A percentile compares a stretch with the other conserved stretches of the same genome.
Conservation (phyloP, 30 jellyfish, hydroid and myxozoan species). For the Phacellophora camtschatica region DNA sequence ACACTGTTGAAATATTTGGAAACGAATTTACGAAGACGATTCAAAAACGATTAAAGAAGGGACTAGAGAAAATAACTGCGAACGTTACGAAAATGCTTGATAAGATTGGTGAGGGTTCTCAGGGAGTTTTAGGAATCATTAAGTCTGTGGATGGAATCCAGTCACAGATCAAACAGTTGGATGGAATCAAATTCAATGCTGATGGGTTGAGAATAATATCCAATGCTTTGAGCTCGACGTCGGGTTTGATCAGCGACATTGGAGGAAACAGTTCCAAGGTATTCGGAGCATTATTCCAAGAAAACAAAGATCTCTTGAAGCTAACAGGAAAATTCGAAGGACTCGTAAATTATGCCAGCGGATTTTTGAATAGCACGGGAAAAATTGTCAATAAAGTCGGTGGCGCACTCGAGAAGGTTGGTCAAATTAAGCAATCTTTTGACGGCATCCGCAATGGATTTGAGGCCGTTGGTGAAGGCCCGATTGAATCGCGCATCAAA, state of each 20-base stretch:
- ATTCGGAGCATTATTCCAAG: conserved; percentile 59
- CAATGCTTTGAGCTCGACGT: conserved; percentile 50
- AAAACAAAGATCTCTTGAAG: conserved; percentile 54
- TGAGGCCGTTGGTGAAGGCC: conserved; percentile 69
- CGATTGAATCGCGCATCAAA: conserved; percentile 79
- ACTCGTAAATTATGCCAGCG: conserved; percentile 48
- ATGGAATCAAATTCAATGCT: conserved; percentile 44
- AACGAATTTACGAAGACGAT: conserved; percentile 39
- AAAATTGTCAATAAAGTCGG: conserved; percentile 44
- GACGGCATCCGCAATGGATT: conserved; percentile 19
- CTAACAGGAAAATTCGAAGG: conserved; percentile 82
- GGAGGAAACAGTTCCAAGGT: conserved; percentile 57
- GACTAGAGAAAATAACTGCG: conserved; percentile 49
- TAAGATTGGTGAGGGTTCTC: conserved; percentile 74
- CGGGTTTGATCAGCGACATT: conserved; percentile 50
- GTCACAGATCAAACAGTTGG: conserved; percentile 20
- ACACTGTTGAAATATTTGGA: conserved; percentile 69
- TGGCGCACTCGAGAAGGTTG: conserved; percentile 68
- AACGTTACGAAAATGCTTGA: conserved; percentile 62
- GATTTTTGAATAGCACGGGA: conserved; percentile 77
- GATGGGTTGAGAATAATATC: conserved; percentile 70
- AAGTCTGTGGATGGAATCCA: conserved; percentile 70
- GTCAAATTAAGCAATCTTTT: conserved; percentile 46
- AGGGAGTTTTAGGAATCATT: conserved; percentile 34
- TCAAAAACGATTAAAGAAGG: conserved; percentile 25